Percentiles rank a stretch among this genome's conserved stretches.
Conservation (phyloP, 2,797 vertebrate species). For the Gymnothorax javanicus region DNA sequence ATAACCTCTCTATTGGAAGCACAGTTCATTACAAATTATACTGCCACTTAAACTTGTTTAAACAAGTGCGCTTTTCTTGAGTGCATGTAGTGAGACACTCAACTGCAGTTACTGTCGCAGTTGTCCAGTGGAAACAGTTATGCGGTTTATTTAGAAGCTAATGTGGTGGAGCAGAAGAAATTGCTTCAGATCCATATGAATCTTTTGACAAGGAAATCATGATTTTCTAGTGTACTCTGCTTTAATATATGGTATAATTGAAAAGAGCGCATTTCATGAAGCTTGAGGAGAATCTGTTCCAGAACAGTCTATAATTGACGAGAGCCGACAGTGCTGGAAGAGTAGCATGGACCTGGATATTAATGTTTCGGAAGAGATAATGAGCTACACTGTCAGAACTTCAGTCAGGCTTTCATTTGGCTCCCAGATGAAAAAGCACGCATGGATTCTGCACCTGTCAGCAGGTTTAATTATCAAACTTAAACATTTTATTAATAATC, state of each 20-base stretch:
- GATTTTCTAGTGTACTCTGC: not conserved
- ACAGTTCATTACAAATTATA: not conserved
- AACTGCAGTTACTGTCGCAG: not conserved
- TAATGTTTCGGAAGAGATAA: conserved; percentile 2
- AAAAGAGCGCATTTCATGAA: not conserved
- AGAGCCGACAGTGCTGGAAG: not conserved
- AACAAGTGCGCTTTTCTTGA: not conserved
- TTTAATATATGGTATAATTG: not conserved
- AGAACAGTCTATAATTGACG: not conserved
- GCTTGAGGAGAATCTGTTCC: not conserved
- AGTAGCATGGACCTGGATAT: not conserved
- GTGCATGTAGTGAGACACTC: not conserved
- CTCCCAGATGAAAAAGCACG: conserved; percentile 8
- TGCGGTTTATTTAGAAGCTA: not conserved
- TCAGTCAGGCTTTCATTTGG: conserved; percentile 11
- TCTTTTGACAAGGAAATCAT: not conserved
- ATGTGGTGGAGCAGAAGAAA: not conserved
- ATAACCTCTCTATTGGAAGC: not conserved
- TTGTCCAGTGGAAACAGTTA: conserved; percentile 4
- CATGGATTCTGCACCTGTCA: conserved; percentile 16
- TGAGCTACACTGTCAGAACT: conserved; percentile 16
- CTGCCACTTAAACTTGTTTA: not conserved
- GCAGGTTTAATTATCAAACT: conserved; percentile 22
- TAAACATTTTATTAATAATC: conserved; percentile 32
- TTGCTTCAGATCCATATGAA: not conserved